Conservation (phyloP, 2,113 vertebrate genomes). For the Quiscalus mexicanus region DNA sequence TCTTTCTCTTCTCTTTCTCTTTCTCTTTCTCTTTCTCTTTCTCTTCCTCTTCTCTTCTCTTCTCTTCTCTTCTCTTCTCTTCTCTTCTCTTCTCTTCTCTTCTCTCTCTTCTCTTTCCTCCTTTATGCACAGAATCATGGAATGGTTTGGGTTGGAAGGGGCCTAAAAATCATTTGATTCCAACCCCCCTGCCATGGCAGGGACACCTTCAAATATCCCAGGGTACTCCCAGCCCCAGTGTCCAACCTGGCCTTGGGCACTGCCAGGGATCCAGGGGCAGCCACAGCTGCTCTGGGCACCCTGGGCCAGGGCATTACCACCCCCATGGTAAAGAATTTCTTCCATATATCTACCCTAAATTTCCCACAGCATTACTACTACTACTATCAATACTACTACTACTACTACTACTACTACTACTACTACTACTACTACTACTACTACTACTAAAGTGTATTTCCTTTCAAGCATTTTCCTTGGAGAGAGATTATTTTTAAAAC, state of each 20-base stretch:
- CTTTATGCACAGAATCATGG: background rate
- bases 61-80: too few relatives aligned
- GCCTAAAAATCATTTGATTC: background rate
- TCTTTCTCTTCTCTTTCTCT: too few relatives aligned
- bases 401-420: background rate
- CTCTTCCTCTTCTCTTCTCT: too few relatives aligned
- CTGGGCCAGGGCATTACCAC: background rate
- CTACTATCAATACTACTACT: background rate
- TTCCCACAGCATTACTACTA: background rate
- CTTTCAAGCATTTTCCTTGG: background rate
- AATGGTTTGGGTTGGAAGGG: background rate
- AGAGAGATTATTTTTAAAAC: background rate
- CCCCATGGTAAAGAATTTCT: background rate
- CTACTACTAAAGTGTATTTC: background rate
- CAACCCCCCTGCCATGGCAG: background rate
- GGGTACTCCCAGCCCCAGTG: fast-evolving
- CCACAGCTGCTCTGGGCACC: background rate
- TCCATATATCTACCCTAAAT: background rate
- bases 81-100: too few relatives aligned
- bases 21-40: too few relatives aligned
- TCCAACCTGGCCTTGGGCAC: background rate
- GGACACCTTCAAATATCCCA: background rate
- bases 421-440: background rate
- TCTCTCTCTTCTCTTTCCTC: background rate
- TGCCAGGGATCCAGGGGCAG: background rate